These are phyloP conservation scores for Dreissena rostriformis DNA, from an alignment of 1,140 invertebrate species.

Conservation along the genomic window DNA sequence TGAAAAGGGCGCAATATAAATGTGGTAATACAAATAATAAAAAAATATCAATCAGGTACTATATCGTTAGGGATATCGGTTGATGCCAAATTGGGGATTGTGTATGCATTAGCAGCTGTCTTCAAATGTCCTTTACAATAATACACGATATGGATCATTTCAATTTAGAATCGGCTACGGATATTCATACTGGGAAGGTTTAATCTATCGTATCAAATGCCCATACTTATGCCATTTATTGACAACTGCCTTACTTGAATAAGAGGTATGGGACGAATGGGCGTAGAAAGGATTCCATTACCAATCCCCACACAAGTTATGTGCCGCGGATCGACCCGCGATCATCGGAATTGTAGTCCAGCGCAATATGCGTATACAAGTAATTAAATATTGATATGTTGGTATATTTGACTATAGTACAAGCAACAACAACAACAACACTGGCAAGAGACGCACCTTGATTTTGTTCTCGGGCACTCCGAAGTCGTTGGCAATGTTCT, in stretches of 20 bases:
- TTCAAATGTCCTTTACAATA: background rate
- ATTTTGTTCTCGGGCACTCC: slow-evolving; percentile 66
- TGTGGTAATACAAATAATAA: too few species aligned
- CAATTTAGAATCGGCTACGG: too few species aligned
- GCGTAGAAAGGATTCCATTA: too few species aligned
- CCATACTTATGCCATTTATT: too few species aligned
- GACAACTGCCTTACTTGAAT: too few species aligned
- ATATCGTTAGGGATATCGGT: background rate
- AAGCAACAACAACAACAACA: background rate
- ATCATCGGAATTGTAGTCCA: background rate
- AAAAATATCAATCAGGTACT: background rate
- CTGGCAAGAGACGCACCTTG: slow-evolving; percentile 57
- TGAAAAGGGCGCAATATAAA: too few species aligned
- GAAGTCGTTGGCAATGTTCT: slow-evolving; percentile 62
- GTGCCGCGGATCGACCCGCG: background rate
- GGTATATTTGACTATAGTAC: background rate
- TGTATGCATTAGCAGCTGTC: background rate
- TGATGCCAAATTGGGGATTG: background rate
- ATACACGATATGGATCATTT: too few species aligned
- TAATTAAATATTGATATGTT: background rate
- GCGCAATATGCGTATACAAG: background rate
- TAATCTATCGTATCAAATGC: too few species aligned
- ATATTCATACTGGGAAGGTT: too few species aligned
- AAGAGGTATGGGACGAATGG: background rate
- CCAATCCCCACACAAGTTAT: too few species aligned